phyloP scores from a whole-genome alignment of 2,113 vertebrate species.

The Salvelinus fontinalis region DNA sequence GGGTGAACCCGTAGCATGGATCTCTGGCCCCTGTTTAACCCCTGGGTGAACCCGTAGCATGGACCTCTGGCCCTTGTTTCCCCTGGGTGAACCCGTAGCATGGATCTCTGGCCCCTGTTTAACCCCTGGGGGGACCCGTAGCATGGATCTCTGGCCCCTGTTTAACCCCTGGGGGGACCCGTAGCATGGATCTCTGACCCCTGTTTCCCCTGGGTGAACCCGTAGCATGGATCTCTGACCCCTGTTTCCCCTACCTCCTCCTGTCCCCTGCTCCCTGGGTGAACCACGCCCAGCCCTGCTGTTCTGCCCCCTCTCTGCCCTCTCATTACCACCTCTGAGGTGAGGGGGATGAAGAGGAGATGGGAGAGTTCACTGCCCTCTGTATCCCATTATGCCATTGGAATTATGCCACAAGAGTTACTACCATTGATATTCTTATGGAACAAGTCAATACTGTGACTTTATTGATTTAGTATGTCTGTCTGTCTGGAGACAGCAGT shows the following conservation, averaged over 20 bases:
- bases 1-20: no score
- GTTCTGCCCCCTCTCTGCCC: slow-evolving; percentile 3
- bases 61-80: no score
- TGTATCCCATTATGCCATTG: neutral
- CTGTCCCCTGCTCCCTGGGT: slow-evolving; percentile 19
- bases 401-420: neutral
- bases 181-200: neutral
- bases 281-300: slow-evolving; percentile 31
- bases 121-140: no score
- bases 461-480: neutral
- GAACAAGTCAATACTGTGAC: neutral
- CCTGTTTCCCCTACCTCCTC: neutral
- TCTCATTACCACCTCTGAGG: slow-evolving; percentile 43
- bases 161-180: no score
- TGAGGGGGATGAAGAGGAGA: slow-evolving; percentile 42
- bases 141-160: no score
- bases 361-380: neutral
- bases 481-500: neutral
- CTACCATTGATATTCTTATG: neutral
- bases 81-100: no score
- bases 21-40: neutral
- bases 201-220: slow-evolving; percentile 6
- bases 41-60: neutral
- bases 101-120: no score
- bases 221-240: no score